Evolutionary conservation across 2,888 invertebrate genomes (phyloP), one percentile per base, ranked within the genome.

Genomic region (Harpalus rufipes): DNA sequence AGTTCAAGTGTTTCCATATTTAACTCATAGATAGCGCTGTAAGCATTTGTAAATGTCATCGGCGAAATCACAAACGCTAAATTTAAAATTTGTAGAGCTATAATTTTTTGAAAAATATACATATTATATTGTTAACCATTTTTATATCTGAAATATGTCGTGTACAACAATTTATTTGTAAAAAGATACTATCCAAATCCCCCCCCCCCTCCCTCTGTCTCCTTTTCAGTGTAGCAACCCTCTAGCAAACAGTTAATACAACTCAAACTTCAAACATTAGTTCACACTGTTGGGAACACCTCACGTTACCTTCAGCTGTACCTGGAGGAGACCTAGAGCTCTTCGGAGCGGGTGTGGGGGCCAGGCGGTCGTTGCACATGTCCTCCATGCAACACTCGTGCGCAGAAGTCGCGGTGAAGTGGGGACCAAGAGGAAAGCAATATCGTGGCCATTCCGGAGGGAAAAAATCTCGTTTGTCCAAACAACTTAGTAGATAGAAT

Each of bases 381-480:
- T 94, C 93, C 89, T 89, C 91, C 88, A 92, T 90, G 91, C 94
- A 94, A 91, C 93, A 93, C 86, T 87, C 85, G 82, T 87, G 86
- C 12, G 32, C 58, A 12, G 58, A 21, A 12, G 39, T 32, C 21
- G 12, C 12, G 10, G 88, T 88, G 87, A 89, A 89, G 41, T 80
- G 80, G 10, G 12, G 61, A 25, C 80, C 61, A 32, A 89, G 90
- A 87, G 88, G 88, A 86, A 88, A 89, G 90, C 94, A 94, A 90
- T 89, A 90, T 87, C 89, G 89, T 74, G 94, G 92, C 88, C 91
- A 90, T 90, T 94, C 94, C 88, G 94, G 94, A 88, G 94, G 94
- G 89, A 94, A 93, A 93, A 59, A 81, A 25, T 72, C 25, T 56
- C 8, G 51, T 78, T 84, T 76, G 84, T 78, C 63, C 56, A 84